phyloP scores from a whole-genome alignment of 2,113 vertebrate genomes.

The Chinchilla lanigera region DNA sequence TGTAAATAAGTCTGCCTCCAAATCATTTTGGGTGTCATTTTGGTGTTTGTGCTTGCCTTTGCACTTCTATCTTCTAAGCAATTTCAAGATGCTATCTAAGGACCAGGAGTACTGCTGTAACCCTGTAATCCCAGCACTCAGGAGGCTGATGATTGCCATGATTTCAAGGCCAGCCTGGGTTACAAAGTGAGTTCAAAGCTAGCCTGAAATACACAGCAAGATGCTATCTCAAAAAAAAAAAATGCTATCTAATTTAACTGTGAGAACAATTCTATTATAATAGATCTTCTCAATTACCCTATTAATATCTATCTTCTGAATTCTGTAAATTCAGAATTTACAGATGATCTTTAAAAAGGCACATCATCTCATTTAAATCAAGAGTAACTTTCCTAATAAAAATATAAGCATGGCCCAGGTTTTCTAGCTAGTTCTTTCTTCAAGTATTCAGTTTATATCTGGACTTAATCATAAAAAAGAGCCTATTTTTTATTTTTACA shows the following conservation, averaged over 20 bases:
- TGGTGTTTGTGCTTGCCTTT: no score
- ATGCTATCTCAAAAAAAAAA: background rate
- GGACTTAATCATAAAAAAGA: conserved; percentile 10
- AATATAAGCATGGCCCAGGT: background rate
- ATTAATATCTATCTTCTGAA: background rate
- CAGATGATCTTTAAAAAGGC: background rate
- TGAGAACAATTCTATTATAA: background rate
- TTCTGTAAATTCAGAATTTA: background rate
- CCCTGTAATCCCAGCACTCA: background rate
- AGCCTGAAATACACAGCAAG: background rate
- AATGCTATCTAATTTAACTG: background rate
- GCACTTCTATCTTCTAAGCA: background rate
- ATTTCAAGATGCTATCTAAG: background rate
- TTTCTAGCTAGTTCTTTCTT: background rate
- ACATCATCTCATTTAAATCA: conserved; percentile 19
- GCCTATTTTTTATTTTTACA: background rate
- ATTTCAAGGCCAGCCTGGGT: background rate
- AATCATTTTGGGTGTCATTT: no score
- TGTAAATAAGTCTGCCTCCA: no score
- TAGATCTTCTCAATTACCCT: background rate
- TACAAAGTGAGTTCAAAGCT: background rate
- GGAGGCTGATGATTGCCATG: background rate
- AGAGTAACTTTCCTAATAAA: background rate
- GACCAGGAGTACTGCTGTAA: background rate
- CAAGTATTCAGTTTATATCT: background rate